phyloP scores from a whole-genome alignment of 2,113 vertebrate species.

The Crotalus tigris region DNA sequence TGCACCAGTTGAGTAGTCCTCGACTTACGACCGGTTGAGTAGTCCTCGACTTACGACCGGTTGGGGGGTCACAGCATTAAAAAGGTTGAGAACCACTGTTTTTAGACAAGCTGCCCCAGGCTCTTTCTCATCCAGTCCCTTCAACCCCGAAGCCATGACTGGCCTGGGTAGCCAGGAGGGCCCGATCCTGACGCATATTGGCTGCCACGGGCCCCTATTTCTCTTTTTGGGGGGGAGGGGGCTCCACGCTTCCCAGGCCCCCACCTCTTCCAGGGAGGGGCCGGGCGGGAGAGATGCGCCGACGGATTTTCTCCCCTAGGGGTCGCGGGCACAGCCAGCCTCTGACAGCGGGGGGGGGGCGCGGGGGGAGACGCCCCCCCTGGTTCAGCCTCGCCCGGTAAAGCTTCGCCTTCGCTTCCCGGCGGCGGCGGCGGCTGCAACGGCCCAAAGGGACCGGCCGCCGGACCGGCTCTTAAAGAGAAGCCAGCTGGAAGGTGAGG shows the following conservation, averaged over 20 bases:
- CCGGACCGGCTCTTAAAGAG: background rate
- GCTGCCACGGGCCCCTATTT: background rate
- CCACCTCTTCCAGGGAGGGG: background rate
- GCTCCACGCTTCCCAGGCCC: background rate
- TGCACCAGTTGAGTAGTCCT: too few species aligned
- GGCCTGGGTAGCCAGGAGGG: background rate
- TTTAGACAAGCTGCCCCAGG: background rate
- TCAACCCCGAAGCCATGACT: background rate
- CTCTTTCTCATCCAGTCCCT: background rate
- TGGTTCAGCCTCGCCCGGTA: background rate
- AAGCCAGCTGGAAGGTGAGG: background rate
- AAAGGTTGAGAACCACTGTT: too few species aligned
- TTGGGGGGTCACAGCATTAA: too few species aligned
- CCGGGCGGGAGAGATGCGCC: background rate
- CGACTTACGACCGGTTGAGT: too few species aligned
- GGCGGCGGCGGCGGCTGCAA: background rate
- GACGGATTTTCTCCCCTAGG: conserved; percentile 50
- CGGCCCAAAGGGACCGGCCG: background rate
- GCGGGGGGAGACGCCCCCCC: too few species aligned
- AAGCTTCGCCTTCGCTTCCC: background rate
- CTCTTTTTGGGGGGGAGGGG: background rate
- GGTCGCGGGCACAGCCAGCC: conserved; percentile 33
- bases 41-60: too few species aligned
- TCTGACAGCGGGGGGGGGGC: background rate
- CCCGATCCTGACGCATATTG: background rate